Base-by-base conservation (phyloP, 1,140 invertebrate species). In the Chironomus striatipennis region DNA sequence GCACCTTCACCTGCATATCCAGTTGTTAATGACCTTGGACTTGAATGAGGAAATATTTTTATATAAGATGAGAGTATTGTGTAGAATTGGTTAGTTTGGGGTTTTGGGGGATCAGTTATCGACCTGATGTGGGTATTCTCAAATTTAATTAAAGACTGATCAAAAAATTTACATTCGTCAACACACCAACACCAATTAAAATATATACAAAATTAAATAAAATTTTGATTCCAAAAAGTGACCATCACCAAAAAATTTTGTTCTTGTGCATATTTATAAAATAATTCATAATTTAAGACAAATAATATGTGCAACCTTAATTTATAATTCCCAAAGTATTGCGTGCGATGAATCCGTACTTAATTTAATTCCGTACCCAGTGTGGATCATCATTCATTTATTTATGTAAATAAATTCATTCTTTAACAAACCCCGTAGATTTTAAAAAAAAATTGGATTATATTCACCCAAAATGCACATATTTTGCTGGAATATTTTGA, bases 241-340 rank as follows among this genome's bases (percentile, higher is more conserved):
- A 70, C 20, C 20, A 70, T 70, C 65, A 70, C 65, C 20, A 70
- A 20, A 20, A 67, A 70, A 18, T n/a, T 57, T 57, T 57, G 47
- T 57, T 57, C 7, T 57, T 57, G 9, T 57, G 9, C n/a, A 12
- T 57, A n/a, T n/a, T n/a, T 57, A 2, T 2, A 57, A 34, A 34
- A 34, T 34, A 1, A 34, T 34, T 34, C 24, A 34, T 2, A 34
- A 34, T 34, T 34, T 34, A 34, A 34, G 5, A 2, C 24, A 34
- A 34, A 34, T 1, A 34, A 34, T 34, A 34, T 57, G 12, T 57
- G 43, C 43, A 10, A 10, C 43, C 15, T 4, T 7, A 43, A 43
- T 7, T 47, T 15, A 57, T n/a, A 15, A n/a, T 57, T n/a, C 12
- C 47, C 47, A 57, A 4, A 57, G n/a, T n/a, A 57, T 57, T 15